Conservation (phyloP, 2,113 vertebrate species). For the Passer montanus region DNA sequence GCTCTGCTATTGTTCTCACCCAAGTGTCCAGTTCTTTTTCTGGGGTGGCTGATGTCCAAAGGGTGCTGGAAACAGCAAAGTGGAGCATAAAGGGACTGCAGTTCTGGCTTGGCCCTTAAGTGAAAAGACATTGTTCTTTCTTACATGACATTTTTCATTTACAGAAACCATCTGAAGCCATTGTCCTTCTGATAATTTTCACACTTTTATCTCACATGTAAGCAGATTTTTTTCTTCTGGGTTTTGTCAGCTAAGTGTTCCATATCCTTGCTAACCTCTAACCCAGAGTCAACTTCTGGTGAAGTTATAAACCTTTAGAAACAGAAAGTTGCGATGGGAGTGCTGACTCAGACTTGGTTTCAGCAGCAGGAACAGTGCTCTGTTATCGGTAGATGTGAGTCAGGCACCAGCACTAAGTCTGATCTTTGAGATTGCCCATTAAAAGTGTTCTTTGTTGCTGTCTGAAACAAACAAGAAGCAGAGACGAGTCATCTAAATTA, state of each 20-base stretch:
- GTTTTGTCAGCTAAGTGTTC: neutral
- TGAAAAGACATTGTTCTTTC: neutral
- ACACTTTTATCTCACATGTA: neutral
- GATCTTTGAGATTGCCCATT: slow-evolving; percentile 9
- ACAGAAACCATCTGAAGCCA: neutral
- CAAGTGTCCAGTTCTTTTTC: slow-evolving; percentile 24
- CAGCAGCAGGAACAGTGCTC: neutral
- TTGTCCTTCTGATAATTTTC: neutral
- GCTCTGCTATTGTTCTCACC: slow-evolving; percentile 17
- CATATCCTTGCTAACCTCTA: neutral
- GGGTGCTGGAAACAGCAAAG: neutral
- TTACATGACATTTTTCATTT: neutral
- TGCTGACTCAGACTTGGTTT: slow-evolving; percentile 49
- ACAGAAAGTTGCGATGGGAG: neutral
- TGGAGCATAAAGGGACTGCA: neutral
- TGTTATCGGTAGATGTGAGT: slow-evolving; percentile 36
- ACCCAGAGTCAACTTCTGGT: slow-evolving; percentile 7
- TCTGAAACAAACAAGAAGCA: slow-evolving; percentile 45
- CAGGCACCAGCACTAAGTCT: slow-evolving; percentile 42
- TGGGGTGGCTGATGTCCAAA: slow-evolving; percentile 10
- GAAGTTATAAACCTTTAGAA: slow-evolving; percentile 9
- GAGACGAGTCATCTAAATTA: slow-evolving; percentile 31
- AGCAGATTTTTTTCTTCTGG: neutral
- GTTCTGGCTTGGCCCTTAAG: neutral
- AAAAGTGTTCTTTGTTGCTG: slow-evolving; percentile 49